phyloP scores from a whole-genome alignment of 2,113 vertebrate genomes.

The Ciconia maguari region DNA sequence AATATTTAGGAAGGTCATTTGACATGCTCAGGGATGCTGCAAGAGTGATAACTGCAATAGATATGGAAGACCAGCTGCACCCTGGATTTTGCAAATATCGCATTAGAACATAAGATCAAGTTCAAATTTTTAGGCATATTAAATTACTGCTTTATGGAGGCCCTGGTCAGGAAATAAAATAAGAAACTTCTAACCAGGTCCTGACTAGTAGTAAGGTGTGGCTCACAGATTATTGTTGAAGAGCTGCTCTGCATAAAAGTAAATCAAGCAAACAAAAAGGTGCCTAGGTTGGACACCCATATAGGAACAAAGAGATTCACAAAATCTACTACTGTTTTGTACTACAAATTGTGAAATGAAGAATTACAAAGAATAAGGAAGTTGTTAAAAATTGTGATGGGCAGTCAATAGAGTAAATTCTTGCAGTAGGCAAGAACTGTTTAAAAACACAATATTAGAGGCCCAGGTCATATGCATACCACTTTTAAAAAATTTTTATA shows the following conservation, averaged over 20 bases:
- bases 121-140: not conserved
- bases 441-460: not conserved
- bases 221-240: not conserved
- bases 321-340: not conserved
- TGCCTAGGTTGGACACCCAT: not conserved
- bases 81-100: not conserved
- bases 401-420: not conserved
- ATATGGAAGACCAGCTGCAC: not conserved
- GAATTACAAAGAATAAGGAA: not conserved
- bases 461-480: not conserved
- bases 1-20: not conserved
- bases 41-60: not conserved
- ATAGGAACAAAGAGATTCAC: not conserved
- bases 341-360: not conserved
- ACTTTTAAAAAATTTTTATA: not conserved
- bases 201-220: not conserved
- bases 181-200: not conserved
- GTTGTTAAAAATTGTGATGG: not conserved
- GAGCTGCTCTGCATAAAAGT: not conserved
- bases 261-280: not conserved
- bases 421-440: not conserved
- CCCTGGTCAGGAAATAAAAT: not conserved
- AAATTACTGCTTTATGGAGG: not conserved
- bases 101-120: not conserved
- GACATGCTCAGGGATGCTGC: not conserved